A percentile compares a stretch with the other conserved stretches of the same genome.
These are phyloP conservation scores for Drosophila barbarae DNA, from an alignment of 2,888 invertebrate genomes.

Conservation along the genomic window DNA sequence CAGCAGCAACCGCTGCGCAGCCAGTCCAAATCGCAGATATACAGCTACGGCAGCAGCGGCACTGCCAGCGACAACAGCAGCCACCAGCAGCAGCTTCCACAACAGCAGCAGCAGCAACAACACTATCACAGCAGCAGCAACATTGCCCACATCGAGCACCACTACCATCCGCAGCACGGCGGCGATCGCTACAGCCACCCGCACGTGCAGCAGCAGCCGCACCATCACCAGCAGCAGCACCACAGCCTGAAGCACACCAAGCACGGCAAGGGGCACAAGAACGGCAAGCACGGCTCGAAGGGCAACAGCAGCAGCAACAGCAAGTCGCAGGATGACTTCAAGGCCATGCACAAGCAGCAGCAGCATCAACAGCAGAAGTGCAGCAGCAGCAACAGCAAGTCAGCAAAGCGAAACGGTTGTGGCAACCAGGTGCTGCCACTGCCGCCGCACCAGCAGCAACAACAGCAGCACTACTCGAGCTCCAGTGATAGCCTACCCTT, in stretches of 20 bases:
- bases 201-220: constrained; percentile 52
- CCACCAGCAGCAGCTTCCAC: constrained; percentile 53
- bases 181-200: constrained; percentile 46
- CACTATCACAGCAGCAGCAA: constrained; percentile 68
- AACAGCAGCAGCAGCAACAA: constrained; percentile 53
- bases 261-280: constrained; percentile 61
- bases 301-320: constrained; percentile 44
- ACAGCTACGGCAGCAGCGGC: constrained; percentile 73
- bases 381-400: constrained; percentile 58
- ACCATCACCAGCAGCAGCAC: constrained; percentile 58
- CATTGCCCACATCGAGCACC: constrained; percentile 71
- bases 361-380: constrained; percentile 34
- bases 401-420: constrained; percentile 54
- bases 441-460: constrained; percentile 51
- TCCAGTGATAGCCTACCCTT: constrained; percentile 79
- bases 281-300: constrained; percentile 59
- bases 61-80: constrained; percentile 68
- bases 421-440: constrained; percentile 57
- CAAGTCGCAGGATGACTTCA: constrained; percentile 68
- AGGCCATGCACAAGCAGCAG: constrained; percentile 64
- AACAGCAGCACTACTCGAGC: constrained; percentile 69
- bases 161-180: constrained; percentile 68
- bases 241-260: constrained; percentile 75
- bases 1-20: constrained; percentile 67
- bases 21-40: constrained; percentile 78